Base-by-base conservation (phyloP, 2,113 vertebrate genomes). In the Patagioenas fasciata region DNA sequence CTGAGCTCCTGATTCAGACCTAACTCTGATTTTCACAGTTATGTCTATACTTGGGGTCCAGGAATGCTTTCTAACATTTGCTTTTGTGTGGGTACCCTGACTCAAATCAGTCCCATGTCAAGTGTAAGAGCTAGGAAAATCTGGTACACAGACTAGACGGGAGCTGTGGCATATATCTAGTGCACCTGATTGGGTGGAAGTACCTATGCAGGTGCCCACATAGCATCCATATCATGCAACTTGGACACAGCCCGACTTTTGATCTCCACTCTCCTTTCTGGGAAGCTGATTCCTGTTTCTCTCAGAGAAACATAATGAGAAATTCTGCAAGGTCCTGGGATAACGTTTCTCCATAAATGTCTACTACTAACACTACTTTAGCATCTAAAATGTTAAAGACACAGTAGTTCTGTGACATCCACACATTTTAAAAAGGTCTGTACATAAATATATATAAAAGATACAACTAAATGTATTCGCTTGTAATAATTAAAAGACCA, bases 121-220 rank as follows among this genome's bases (percentile, higher is more conserved):
- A 40, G 21, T 10, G 9, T 25, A 53, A 62, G 73, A n/a, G 14
- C 20, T 21, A 40, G 51, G 31, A 81, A 85, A 74, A 48, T 9
- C 19, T 42, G 15, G 19, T 28, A 15, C 19, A 13, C 13, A 40
- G 81, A 28, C n/a, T 11, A 16, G 65, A 66, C 44, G n/a, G 47
- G 79, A 91, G 56, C 16, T 29, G 51, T 25, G 60, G 54, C 57
- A 34, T 14, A 10, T 67, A 93, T 62, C 25, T 61, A 74, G 38
- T 8, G 48, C 44, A 44, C 7, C 7, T 50, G 56, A 16, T 14
- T 38, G 60, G 56, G 10, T 54, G 69, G 56, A 78, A 71, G 38
- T 24, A 71, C 26, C 10, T 36, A 8, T 6, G 23, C 17, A 32
- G 34, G 28, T 53, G 50, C 8, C 32, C 36, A 25, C 0, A 0